Conservation (phyloP, 2,797 vertebrate species). For the Tragopan temminckii region DNA sequence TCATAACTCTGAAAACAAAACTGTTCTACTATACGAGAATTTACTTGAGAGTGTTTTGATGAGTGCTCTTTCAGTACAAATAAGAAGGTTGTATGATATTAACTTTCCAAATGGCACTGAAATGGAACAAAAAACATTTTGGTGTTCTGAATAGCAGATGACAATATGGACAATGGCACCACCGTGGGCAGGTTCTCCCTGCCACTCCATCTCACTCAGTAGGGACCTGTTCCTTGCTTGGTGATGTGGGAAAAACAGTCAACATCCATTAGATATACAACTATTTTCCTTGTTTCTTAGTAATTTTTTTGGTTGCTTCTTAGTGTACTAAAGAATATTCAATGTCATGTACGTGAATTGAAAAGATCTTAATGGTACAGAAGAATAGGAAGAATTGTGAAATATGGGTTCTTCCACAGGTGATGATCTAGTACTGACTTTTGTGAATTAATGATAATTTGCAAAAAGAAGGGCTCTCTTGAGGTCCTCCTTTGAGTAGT, state of each 20-base stretch:
- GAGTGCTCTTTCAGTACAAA: neutral
- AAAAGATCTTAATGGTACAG: neutral
- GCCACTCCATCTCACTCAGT: rapidly evolving
- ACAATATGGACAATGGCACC: neutral
- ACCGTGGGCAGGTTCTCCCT: rapidly evolving
- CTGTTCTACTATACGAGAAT: neutral
- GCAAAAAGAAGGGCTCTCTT: neutral
- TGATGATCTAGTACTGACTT: neutral
- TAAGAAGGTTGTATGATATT: neutral
- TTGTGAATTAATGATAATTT: neutral
- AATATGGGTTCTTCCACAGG: neutral
- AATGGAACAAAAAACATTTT: neutral
- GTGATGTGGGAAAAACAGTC: neutral
- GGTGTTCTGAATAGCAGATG: neutral
- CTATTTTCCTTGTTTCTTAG: neutral
- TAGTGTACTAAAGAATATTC: neutral
- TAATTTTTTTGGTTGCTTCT: neutral
- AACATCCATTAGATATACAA: rapidly evolving
- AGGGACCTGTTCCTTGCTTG: neutral
- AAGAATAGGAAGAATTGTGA: neutral
- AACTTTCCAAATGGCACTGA: neutral
- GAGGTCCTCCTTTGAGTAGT: neutral
- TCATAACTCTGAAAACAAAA: neutral
- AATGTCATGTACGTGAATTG: neutral
- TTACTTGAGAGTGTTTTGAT: neutral